These are phyloP conservation scores for Eurosta solidaginis DNA, from an alignment of 1,140 invertebrate species.

Conservation along the genomic window DNA sequence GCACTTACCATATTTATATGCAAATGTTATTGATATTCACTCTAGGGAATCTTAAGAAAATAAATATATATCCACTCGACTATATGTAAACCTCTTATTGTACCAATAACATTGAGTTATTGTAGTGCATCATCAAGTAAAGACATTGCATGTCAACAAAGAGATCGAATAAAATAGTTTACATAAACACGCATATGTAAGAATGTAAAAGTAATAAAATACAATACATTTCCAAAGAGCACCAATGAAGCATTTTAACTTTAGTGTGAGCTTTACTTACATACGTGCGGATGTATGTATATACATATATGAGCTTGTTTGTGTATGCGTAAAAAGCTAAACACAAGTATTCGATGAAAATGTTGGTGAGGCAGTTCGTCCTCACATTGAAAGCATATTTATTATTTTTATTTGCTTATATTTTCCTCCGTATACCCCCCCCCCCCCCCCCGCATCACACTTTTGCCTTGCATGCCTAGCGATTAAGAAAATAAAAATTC, in stretches of 20 bases:
- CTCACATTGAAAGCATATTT: neutral
- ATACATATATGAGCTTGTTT: too few relatives aligned
- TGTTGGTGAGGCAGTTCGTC: neutral
- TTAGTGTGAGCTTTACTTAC: neutral
- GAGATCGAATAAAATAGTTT: neutral
- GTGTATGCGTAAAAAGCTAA: too few relatives aligned
- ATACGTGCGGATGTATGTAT: too few relatives aligned
- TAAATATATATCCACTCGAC: too few relatives aligned
- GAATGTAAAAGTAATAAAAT: neutral
- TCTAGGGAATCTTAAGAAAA: too few relatives aligned
- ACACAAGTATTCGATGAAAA: neutral
- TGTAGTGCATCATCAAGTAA: neutral
- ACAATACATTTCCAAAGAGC: neutral
- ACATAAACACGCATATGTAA: too few relatives aligned
- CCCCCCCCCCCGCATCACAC: neutral
- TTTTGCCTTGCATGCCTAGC: neutral
- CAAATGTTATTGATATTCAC: too few relatives aligned
- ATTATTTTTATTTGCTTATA: neutral
- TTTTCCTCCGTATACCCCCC: too few relatives aligned
- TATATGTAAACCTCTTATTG: neutral
- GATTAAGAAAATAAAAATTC: neutral
- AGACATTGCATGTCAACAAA: neutral
- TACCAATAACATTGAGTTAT: neutral
- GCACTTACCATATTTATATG: too few relatives aligned
- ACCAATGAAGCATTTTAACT: neutral